These are phyloP conservation scores for Typhlichthys subterraneus DNA, from an alignment of 2,797 vertebrate species.

Conservation along the genomic window DNA sequence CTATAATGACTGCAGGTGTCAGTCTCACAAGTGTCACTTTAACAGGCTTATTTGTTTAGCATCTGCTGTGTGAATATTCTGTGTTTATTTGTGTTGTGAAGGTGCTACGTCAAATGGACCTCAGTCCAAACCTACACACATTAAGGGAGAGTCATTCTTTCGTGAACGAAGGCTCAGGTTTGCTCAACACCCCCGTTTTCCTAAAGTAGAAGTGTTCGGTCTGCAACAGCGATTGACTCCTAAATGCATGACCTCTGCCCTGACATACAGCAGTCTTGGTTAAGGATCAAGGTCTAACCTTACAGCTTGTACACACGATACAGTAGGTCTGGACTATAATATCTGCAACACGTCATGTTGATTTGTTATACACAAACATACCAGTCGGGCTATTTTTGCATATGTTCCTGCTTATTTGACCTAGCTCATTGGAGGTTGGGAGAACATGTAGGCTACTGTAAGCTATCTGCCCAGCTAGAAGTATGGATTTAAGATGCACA, in stretches of 20 bases:
- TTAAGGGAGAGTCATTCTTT: too few species aligned
- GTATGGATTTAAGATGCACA: too few species aligned
- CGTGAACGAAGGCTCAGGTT: too few species aligned
- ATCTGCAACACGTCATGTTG: slow-evolving; percentile 32
- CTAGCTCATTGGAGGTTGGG: not conserved
- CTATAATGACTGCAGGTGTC: slow-evolving; percentile 25
- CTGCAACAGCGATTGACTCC: slow-evolving; percentile 39
- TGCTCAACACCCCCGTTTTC: slow-evolving; percentile 35
- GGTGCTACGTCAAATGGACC: too few species aligned
- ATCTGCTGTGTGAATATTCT: too few species aligned
- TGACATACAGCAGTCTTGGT: slow-evolving; percentile 46
- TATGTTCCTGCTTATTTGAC: not conserved
- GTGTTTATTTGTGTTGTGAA: too few species aligned
- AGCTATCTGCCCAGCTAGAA: too few species aligned
- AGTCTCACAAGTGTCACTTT: too few species aligned
- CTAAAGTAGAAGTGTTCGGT: slow-evolving; percentile 54
- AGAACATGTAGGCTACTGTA: not conserved
- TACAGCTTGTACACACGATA: slow-evolving; percentile 24
- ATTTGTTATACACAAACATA: slow-evolving; percentile 42
- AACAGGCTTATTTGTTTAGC: too few species aligned
- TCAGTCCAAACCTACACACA: too few species aligned
- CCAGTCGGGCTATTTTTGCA: slow-evolving; percentile 8
- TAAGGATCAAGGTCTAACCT: slow-evolving; percentile 36
- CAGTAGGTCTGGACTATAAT: slow-evolving; percentile 25
- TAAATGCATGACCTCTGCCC: slow-evolving; percentile 41